A percentile compares a stretch with the other conserved stretches of the same genome.
These are phyloP conservation scores for Platalea minor DNA, from an alignment of 2,797 vertebrate species.

Conservation along the genomic window DNA sequence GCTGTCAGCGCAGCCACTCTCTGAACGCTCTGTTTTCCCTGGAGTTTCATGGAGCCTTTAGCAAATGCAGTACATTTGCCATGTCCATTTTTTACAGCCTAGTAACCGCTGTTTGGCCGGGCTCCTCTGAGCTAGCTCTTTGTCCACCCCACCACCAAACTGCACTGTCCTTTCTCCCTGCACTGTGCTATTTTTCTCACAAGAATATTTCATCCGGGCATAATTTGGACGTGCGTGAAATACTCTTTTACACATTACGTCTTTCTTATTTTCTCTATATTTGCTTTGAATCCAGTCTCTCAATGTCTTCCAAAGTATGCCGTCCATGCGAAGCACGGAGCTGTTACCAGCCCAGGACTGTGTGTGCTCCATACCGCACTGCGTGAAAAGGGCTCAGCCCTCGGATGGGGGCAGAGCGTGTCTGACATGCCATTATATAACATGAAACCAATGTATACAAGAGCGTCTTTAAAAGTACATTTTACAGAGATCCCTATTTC, in stretches of 20 bases:
- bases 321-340: background rate
- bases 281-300: background rate
- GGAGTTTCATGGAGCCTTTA: slow-evolving; percentile 56
- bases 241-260: background rate
- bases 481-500: slow-evolving; percentile 21
- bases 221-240: background rate
- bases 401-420: background rate
- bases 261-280: slow-evolving; percentile 16
- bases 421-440: slow-evolving; percentile 55
- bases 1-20: background rate
- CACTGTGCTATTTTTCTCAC: background rate
- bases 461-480: background rate
- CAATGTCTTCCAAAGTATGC: slow-evolving; percentile 25
- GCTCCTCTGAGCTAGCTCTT: slow-evolving; percentile 26
- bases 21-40: slow-evolving; percentile 19
- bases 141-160: background rate
- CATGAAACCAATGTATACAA: slow-evolving; percentile 54
- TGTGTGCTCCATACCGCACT: background rate
- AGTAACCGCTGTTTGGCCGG: background rate
- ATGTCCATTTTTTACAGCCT: slow-evolving; percentile 38
- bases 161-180: background rate
- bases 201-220: background rate
- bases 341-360: background rate
- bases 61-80: slow-evolving; percentile 51
- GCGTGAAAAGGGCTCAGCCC: background rate